phyloP scores from a whole-genome alignment of 2,797 vertebrate genomes.

The Scarus forsteni region DNA sequence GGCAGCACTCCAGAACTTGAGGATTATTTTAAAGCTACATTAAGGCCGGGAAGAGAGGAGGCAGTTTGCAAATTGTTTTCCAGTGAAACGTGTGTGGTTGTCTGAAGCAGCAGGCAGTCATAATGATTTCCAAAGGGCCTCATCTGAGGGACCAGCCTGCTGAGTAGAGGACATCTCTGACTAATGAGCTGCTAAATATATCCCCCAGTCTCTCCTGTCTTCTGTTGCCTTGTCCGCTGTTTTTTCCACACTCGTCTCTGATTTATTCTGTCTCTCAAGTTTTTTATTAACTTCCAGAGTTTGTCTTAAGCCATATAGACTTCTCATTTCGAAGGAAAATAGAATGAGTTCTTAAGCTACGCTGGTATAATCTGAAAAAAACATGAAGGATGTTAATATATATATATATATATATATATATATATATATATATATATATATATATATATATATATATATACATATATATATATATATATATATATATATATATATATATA shows the following conservation, averaged over 20 bases:
- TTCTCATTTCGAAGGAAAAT: background rate
- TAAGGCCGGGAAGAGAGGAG: slow-evolving; percentile 32
- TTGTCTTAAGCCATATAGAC: background rate
- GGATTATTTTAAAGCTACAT: slow-evolving; percentile 49
- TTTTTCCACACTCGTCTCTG: slow-evolving; percentile 28
- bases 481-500: too few relatives aligned
- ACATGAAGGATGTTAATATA: too few relatives aligned
- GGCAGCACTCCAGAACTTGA: slow-evolving; percentile 22
- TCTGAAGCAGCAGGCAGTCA: slow-evolving; percentile 76
- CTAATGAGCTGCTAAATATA: slow-evolving; percentile 85
- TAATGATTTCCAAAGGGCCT: slow-evolving; percentile 81
- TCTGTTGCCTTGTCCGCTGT: slow-evolving; percentile 51
- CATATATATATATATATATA: too few relatives aligned
- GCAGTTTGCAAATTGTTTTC: slow-evolving; percentile 64
- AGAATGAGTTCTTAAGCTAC: too few relatives aligned
- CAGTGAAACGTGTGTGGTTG: slow-evolving; percentile 61
- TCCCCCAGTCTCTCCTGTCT: slow-evolving; percentile 71
- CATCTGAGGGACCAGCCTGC: slow-evolving; percentile 76
- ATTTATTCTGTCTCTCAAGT: slow-evolving; percentile 15
- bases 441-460: too few relatives aligned
- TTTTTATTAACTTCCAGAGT: slow-evolving; percentile 5
- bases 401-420: too few relatives aligned
- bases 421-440: too few relatives aligned
- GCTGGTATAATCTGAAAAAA: too few relatives aligned
- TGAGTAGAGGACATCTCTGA: slow-evolving; percentile 80